A percentile compares a stretch with the other conserved stretches of the same genome.
Evolutionary conservation across 2,113 vertebrate genomes (phyloP).

Genomic region (Lampris megalopsis): DNA sequence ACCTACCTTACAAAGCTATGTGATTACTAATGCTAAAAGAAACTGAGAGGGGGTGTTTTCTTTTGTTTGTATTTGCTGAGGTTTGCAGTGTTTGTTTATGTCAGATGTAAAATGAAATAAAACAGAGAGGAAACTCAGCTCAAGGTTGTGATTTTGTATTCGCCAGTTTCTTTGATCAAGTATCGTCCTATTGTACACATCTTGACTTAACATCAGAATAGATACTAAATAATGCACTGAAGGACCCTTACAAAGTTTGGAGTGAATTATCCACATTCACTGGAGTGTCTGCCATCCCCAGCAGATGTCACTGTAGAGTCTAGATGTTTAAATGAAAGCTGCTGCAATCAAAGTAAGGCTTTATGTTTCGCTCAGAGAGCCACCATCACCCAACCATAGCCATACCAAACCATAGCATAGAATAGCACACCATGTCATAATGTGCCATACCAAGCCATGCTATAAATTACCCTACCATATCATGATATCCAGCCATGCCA

Average conservation of each 20-base stretch:
- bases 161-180: no score
- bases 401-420: no score
- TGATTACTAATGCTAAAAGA: slow-evolving; percentile 56
- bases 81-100: slow-evolving; percentile 57
- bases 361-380: no score
- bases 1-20: slow-evolving; percentile 25
- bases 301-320: slow-evolving; percentile 55
- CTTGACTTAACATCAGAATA: background rate
- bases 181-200: background rate
- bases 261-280: background rate
- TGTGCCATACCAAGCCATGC: no score
- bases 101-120: slow-evolving; percentile 65
- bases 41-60: slow-evolving; percentile 18
- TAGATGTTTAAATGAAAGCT: background rate
- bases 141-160: background rate
- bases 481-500: no score
- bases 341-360: no score
- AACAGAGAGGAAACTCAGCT: slow-evolving; percentile 16
- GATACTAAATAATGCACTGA: background rate
- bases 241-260: background rate
- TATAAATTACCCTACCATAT: no score
- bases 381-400: no score
- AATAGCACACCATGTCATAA: no score
- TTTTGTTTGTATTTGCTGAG: slow-evolving; percentile 58
- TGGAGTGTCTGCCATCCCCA: slow-evolving; percentile 37